Evolutionary conservation across 2,113 vertebrate species (phyloP), one percentile per base, ranked within the genome.

Genomic region (Pithys albifrons): DNA sequence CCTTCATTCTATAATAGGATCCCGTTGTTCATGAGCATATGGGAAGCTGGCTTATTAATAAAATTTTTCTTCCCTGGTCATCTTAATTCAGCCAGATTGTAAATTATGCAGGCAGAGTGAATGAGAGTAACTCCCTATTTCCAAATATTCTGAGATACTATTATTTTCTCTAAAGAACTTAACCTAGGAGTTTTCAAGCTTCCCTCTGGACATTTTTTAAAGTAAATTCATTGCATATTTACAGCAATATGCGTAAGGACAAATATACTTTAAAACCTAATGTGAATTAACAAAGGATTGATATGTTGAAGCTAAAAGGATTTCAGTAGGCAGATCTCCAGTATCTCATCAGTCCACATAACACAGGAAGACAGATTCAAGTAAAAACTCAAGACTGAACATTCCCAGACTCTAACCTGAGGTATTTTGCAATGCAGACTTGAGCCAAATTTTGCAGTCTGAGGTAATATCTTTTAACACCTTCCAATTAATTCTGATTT

Each of bases 1-100:
- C 94, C 90, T 97, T 96, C 93, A 97, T 96, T 91, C 94, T 91
- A 95, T 97, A 96, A 96, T 93, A 96, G 82, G 52, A 95, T 73
- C 73, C 77, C 89, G 84, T 95, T 96, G 91, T 77, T 96, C 96
- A 73, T 49, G 93, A 97, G 78, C 85, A 85, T 91, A 61, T 79
- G 94, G 87, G 83, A 97, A 79, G 69, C 46, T 59, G 39, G 51
- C 69, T 97, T 95, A 95, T 93, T 94, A 92, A 91, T 90, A 93
- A 91, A 62, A 72, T 90, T 94, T 95, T 96, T 94, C 91, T 96
- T 96, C 77, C 46, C 51, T 85, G 82, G 72, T 81, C 55, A 5
- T 88, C 64, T 85, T 83, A 88, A 76, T 87, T 95, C 86, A 85
- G 29, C 18, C 20, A 86, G 91, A 55, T 73, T 95, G 37, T 90